A percentile compares a stretch with the other conserved stretches of the same genome.
phyloP scores from a whole-genome alignment of 2,888 invertebrate genomes.

The Pycnomerus fuliginosus region DNA sequence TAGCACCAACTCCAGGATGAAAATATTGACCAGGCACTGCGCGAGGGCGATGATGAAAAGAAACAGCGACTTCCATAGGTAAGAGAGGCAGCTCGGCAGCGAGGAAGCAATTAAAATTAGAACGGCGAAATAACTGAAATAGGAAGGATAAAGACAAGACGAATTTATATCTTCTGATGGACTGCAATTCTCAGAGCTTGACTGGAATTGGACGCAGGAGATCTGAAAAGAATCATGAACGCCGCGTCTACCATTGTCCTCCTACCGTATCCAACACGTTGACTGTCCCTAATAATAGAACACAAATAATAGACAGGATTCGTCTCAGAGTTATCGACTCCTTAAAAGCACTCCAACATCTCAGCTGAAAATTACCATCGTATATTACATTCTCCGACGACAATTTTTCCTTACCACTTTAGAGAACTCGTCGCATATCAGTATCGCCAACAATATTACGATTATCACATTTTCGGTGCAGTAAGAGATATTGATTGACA shows the following conservation, averaged over 20 bases:
- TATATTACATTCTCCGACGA: neutral
- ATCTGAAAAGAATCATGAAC: conserved; percentile 33
- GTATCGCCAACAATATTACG: conserved; percentile 35
- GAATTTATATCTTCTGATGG: conserved; percentile 46
- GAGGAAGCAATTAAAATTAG: conserved; percentile 69
- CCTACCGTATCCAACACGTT: conserved; percentile 65
- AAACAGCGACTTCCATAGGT: conserved; percentile 66
- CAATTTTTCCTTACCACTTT: conserved; percentile 31
- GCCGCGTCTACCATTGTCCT: too few species aligned
- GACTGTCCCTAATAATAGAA: conserved; percentile 58
- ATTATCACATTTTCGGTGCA: conserved; percentile 38
- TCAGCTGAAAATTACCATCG: conserved; percentile 56
- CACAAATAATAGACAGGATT: conserved; percentile 58
- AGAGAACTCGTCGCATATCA: conserved; percentile 39
- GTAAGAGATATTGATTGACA: conserved; percentile 38
- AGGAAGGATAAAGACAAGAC: conserved; percentile 68
- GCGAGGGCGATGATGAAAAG: conserved; percentile 62
- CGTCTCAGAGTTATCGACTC: conserved; percentile 59
- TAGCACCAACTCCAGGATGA: conserved; percentile 57
- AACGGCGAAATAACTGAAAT: conserved; percentile 70
- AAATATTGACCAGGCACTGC: conserved; percentile 63
- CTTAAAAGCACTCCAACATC: conserved; percentile 59
- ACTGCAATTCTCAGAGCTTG: conserved; percentile 42
- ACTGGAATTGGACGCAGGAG: conserved; percentile 40
- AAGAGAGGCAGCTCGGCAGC: conserved; percentile 70